Evolutionary conservation across 1,140 invertebrate genomes (phyloP).

Genomic region (Lasioglossum albipes): DNA sequence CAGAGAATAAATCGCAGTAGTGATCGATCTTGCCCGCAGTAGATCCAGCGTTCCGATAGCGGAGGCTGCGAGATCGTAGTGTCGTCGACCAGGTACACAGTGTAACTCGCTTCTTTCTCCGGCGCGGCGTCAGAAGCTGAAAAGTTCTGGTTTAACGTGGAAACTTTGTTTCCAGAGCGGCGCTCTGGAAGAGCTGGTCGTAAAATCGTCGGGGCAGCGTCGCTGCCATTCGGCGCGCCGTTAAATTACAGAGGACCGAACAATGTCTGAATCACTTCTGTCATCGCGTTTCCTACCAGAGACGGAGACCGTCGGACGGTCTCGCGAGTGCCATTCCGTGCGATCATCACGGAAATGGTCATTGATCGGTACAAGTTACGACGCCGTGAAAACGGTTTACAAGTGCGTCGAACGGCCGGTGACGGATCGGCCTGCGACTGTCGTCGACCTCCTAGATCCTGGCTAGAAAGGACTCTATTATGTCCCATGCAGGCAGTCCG

Average conservation of each 20-base stretch:
- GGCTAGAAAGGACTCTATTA: slow-evolving; percentile 36
- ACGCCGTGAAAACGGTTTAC: slow-evolving; percentile 30
- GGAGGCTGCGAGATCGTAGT: neutral
- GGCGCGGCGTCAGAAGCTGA: neutral
- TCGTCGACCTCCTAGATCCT: slow-evolving; percentile 15
- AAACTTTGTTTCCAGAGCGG: slow-evolving; percentile 5
- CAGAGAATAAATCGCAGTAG: neutral
- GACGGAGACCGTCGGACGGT: slow-evolving; percentile 25
- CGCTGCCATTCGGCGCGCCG: slow-evolving; percentile 16
- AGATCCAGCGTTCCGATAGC: too few species aligned
- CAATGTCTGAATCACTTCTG: slow-evolving; percentile 40
- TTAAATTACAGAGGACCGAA: slow-evolving; percentile 54
- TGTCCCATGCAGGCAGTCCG: neutral
- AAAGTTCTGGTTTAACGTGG: neutral
- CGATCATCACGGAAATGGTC: slow-evolving; percentile 48
- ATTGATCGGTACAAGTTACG: slow-evolving; percentile 47
- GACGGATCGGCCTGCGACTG: slow-evolving; percentile 37
- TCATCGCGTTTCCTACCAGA: neutral
- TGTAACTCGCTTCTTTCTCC: neutral
- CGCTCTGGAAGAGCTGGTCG: neutral
- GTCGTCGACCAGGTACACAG: too few species aligned
- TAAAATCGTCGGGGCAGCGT: slow-evolving; percentile 26
- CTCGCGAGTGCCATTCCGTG: slow-evolving; percentile 29
- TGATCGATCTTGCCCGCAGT: too few species aligned
- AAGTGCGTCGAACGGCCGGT: slow-evolving; percentile 45